These are phyloP conservation scores for Uria aalge DNA, from an alignment of 2,113 vertebrate genomes.

Conservation along the genomic window DNA sequence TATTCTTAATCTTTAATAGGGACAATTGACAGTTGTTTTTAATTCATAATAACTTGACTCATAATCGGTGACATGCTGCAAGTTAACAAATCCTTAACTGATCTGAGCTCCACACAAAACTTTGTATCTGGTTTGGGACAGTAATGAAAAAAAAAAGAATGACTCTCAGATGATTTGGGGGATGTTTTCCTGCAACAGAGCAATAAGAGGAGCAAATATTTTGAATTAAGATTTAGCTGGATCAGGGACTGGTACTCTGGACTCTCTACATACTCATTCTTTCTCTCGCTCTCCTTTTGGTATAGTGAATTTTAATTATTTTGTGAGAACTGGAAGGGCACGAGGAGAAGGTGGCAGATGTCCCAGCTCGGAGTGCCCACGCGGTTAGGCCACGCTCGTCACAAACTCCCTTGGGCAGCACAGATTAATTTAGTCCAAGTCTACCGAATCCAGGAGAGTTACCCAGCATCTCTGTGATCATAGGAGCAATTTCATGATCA, in stretches of 20 bases:
- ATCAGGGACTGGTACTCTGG: not conserved
- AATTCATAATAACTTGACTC: not conserved
- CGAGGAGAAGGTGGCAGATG: not conserved
- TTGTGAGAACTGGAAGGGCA: not conserved
- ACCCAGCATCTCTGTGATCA: not conserved
- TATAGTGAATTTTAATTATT: not conserved
- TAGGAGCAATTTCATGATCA: not conserved
- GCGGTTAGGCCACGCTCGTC: not conserved
- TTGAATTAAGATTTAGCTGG: not conserved
- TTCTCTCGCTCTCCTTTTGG: not conserved
- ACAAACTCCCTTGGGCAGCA: not conserved
- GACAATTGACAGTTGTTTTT: not conserved
- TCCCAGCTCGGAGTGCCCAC: not conserved
- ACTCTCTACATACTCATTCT: not conserved
- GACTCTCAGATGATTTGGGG: not conserved
- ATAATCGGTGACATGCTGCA: not conserved
- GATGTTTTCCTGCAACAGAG: not conserved
- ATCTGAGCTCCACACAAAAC: not conserved
- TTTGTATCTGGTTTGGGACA: not conserved
- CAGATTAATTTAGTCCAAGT: not conserved
- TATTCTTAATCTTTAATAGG: not conserved
- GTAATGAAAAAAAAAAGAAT: not conserved
- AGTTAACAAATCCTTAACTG: not conserved
- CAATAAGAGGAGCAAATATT: not conserved
- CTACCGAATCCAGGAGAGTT: not conserved